phyloP scores from a whole-genome alignment of 2,797 vertebrate genomes.

The Sebastes paucispinis region DNA sequence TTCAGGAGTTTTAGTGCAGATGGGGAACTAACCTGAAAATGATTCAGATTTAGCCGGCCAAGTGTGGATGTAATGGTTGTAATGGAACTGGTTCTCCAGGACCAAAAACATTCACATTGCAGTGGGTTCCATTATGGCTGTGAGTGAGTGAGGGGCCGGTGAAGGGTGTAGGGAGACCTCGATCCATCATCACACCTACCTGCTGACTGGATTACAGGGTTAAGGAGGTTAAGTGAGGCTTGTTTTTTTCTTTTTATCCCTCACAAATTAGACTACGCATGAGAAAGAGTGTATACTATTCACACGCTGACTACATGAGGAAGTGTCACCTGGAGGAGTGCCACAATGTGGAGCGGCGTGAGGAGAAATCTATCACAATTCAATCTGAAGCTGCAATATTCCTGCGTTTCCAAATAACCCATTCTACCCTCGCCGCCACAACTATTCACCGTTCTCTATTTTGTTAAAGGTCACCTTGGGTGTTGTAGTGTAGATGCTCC shows the following conservation, averaged over 20 bases:
- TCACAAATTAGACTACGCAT: background rate
- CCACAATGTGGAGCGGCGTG: background rate
- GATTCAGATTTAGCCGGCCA: too few relatives aligned
- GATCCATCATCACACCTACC: conserved; percentile 58
- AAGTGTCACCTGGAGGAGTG: conserved; percentile 7
- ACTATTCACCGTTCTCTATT: conserved; percentile 35
- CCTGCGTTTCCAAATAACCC: conserved; percentile 27
- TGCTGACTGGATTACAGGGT: conserved; percentile 48
- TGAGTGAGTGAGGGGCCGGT: background rate
- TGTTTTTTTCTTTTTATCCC: background rate
- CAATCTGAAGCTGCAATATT: conserved; percentile 38
- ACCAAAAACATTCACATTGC: background rate
- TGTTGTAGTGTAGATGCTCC: conserved; percentile 60
- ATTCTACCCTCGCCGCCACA: background rate
- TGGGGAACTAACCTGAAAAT: too few relatives aligned
- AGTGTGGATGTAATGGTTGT: background rate
- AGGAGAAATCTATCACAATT: conserved; percentile 41
- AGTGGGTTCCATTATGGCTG: background rate
- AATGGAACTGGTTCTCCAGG: background rate
- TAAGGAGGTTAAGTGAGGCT: background rate
- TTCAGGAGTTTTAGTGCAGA: background rate
- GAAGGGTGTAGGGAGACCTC: conserved; percentile 27
- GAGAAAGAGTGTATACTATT: background rate
- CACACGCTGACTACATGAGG: background rate
- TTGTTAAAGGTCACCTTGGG: conserved; percentile 73